Evolutionary conservation across 2,113 vertebrate species (phyloP), one percentile per base, ranked within the genome.

Genomic region (Callithrix jacchus): DNA sequence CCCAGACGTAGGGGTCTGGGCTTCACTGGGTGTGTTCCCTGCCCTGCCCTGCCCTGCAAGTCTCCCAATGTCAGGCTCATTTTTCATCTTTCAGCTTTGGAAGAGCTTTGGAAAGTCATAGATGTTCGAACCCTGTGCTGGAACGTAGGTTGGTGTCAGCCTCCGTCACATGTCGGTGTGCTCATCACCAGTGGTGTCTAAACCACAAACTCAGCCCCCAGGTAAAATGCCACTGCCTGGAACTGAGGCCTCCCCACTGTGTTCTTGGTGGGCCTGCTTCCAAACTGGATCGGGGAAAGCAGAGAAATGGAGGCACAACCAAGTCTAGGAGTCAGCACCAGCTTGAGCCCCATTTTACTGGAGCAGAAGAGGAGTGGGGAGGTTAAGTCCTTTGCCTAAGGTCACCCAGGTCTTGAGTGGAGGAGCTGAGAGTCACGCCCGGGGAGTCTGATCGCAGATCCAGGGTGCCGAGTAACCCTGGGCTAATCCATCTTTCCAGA

Each of bases 161-260:
- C 10, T 35, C 66, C 16, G 0, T 1, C 27, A 83, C 35, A 0
- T 11, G 18, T 8, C 68, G 2, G 2, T 2, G 10, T n/a, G 49
- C 27, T 58, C 14, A 1, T 12, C 11, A 37, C 70, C 3, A 8
- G 27, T 3, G 54, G 13, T 40, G 5, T 54, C 54, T 42, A 13
- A 56, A 12, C 20, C 71, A 70, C 8, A 37, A 42, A 35, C 9
- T 9, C 17, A 32, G 14, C 13, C 37, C 30, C n/a, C 35, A 30
- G 30, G 23, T 40, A 52, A 37, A 45, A 23, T 45, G 25, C 76
- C 54, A 74, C 86, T 58, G 66, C 66, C 73, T 30, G 66, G 66
- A 58, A 56, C 25, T 25, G 35, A 12, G 7, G 35, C 68, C 86
- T 82, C 56, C 56, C 20, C 3, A 4, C 64, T 14, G 11, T 14